phyloP scores from a whole-genome alignment of 1,140 invertebrate species.

The Dryas iulia region DNA sequence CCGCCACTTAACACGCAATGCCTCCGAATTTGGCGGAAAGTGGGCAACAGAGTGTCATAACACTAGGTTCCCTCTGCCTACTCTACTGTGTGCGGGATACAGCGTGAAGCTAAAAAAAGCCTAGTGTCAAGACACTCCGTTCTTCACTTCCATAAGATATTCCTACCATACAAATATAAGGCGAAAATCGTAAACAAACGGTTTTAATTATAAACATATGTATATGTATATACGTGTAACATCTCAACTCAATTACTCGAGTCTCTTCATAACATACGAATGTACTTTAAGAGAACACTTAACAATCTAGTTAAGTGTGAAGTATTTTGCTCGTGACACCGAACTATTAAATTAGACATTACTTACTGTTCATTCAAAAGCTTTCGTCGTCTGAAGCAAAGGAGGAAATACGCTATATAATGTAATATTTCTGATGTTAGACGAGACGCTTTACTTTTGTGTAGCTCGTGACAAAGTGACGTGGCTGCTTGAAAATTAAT shows the following conservation, averaged over 20 bases:
- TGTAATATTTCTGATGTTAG: neutral
- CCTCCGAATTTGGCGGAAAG: too few species aligned
- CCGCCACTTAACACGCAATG: too few species aligned
- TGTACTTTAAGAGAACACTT: neutral
- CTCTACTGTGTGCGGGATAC: too few species aligned
- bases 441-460: neutral
- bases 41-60: too few species aligned
- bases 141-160: too few species aligned
- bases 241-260: neutral
- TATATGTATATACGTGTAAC: too few species aligned
- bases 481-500: neutral
- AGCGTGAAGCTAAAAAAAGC: too few species aligned
- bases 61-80: too few species aligned
- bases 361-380: neutral
- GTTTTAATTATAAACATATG: neutral
- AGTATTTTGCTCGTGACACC: conserved; percentile 1
- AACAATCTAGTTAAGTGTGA: conserved; percentile 3
- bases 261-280: neutral
- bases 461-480: neutral
- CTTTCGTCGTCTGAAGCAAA: neutral
- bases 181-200: too few species aligned
- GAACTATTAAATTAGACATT: conserved; percentile 2
- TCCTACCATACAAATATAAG: too few species aligned
- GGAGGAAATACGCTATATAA: neutral
- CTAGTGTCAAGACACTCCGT: too few species aligned